A percentile compares a stretch with the other conserved stretches of the same genome.
phyloP scores from a whole-genome alignment of 2,888 invertebrate genomes.

The Uloborus plumipes region DNA sequence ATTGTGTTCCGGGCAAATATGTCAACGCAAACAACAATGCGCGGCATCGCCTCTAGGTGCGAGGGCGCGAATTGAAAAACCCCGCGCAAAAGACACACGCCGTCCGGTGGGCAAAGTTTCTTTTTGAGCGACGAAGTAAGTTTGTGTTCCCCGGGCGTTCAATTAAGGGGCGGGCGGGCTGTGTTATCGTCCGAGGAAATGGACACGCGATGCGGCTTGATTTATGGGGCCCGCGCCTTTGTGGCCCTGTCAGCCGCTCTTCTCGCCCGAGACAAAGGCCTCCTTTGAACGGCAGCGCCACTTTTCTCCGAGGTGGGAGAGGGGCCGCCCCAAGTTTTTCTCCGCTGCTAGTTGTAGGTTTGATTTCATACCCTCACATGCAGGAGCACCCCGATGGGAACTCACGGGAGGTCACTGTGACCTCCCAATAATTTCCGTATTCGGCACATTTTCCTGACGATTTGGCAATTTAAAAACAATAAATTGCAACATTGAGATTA shows the following conservation, averaged over 20 bases:
- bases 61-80: no score
- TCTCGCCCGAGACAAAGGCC: conserved; percentile 49
- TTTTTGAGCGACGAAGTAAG: no score
- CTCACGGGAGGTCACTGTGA: no score
- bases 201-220: conserved; percentile 47
- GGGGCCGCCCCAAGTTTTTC: neutral
- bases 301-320: conserved; percentile 40
- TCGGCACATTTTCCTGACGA: no score
- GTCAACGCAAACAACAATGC: neutral
- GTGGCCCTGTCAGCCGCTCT: conserved; percentile 55
- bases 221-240: conserved; percentile 62
- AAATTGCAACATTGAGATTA: no score
- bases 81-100: neutral
- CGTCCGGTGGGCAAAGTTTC: no score
- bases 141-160: conserved; percentile 20
- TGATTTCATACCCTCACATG: no score
- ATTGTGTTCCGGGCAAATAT: no score
- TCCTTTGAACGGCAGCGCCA: conserved; percentile 55
- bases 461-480: no score
- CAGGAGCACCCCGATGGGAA: no score
- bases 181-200: conserved; percentile 40
- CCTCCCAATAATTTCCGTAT: no score
- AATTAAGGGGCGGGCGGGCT: conserved; percentile 37
- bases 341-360: neutral
- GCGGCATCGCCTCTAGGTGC: conserved; percentile 12